Evolutionary conservation across 92 coral and sea anemone genomes (phyloP).

Genomic region (Paragorgia papillata): DNA sequence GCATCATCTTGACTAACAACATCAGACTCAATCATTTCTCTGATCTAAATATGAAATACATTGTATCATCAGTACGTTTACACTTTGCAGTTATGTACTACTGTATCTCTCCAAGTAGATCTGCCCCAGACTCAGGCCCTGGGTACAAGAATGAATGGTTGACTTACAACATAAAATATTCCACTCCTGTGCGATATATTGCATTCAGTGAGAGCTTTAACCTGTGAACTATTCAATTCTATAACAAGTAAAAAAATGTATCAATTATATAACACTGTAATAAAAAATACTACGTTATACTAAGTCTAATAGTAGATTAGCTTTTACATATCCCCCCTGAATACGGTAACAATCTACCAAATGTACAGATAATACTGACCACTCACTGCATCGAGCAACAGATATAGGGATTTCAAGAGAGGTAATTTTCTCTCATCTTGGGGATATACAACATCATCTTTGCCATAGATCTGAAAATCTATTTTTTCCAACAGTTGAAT

Average conservation of each 20-base stretch:
- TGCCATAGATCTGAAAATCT: slow-evolving; percentile 5
- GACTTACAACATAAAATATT: slow-evolving; percentile 13
- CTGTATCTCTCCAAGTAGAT: too few species aligned
- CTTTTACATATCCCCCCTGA: too few species aligned
- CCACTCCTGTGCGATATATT: slow-evolving; percentile 14
- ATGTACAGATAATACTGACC: background rate
- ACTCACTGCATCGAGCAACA: slow-evolving; percentile 5
- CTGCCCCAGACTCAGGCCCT: too few species aligned
- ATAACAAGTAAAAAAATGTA: background rate
- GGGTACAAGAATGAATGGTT: background rate
- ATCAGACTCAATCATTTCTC: background rate
- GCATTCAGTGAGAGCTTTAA: slow-evolving; percentile 19
- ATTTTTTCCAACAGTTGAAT: slow-evolving; percentile 7
- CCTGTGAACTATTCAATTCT: slow-evolving; percentile 15
- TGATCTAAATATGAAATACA: slow-evolving; percentile 1
- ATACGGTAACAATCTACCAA: background rate
- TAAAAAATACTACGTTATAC: too few species aligned
- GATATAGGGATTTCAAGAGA: slow-evolving; percentile 5
- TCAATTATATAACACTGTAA: background rate
- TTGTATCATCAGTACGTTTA: background rate
- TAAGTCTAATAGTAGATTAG: too few species aligned
- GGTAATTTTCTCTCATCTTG: background rate
- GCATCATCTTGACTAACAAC: background rate
- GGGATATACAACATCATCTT: background rate
- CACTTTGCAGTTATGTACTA: too few species aligned